Percentiles rank a stretch among this genome's conserved stretches.
These are phyloP conservation scores for Ciconia nigra DNA, from an alignment of 2,797 vertebrate species.

Conservation along the genomic window DNA sequence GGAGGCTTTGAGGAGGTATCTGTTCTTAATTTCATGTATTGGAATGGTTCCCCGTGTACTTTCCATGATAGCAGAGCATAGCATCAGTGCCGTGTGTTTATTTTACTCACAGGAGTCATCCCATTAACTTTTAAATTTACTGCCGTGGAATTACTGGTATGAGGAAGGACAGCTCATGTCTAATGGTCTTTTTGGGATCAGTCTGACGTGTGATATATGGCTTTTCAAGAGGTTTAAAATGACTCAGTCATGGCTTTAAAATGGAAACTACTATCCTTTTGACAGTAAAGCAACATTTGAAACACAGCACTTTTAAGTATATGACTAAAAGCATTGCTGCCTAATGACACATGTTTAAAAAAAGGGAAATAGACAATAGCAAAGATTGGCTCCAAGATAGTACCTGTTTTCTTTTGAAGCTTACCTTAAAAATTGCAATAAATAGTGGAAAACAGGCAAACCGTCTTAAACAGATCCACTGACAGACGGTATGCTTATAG, in stretches of 20 bases:
- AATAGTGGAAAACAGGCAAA: background rate
- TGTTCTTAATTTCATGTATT: background rate
- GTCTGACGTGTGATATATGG: background rate
- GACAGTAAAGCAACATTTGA: slow-evolving; percentile 27
- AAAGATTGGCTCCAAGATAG: background rate
- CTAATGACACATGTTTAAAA: background rate
- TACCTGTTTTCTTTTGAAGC: background rate
- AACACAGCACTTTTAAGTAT: background rate
- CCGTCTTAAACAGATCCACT: background rate
- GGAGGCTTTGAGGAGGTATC: background rate
- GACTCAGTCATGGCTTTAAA: slow-evolving; percentile 8
- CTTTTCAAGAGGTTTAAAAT: slow-evolving; percentile 15
- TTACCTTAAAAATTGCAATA: slow-evolving; percentile 5
- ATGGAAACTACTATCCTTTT: slow-evolving; percentile 7
- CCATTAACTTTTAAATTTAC: slow-evolving; percentile 47
- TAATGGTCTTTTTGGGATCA: slow-evolving; percentile 53
- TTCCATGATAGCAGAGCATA: background rate
- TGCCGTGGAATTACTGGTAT: slow-evolving; percentile 28
- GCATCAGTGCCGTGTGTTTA: background rate
- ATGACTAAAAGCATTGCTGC: slow-evolving; percentile 27
- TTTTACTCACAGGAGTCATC: slow-evolving; percentile 35
- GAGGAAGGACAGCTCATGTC: background rate
- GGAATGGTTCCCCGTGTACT: background rate
- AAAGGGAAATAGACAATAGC: background rate
- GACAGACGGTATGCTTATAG: background rate